Evolutionary conservation across 30 jellyfish, hydroid and myxozoan species (phyloP).

Genomic region (Nemopilema nomurai): DNA sequence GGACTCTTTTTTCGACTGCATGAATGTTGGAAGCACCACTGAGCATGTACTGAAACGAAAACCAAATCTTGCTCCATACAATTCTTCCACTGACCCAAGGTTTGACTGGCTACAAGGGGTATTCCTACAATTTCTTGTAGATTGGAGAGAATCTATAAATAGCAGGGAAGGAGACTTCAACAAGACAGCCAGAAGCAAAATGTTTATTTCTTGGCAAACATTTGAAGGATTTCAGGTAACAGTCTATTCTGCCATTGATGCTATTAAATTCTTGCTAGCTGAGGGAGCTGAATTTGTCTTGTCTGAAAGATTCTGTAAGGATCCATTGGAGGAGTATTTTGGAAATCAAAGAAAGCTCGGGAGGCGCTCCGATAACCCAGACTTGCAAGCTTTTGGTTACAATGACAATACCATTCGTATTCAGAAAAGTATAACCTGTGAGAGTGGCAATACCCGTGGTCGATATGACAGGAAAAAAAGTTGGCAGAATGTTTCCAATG

Average conservation of each 20-base stretch:
- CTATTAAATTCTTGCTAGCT: background rate
- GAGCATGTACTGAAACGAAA: slow-evolving; percentile 37
- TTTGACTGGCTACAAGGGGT: slow-evolving; percentile 42
- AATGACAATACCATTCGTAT: slow-evolving; percentile 35
- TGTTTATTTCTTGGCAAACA: slow-evolving; percentile 73
- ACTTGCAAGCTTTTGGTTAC: slow-evolving; percentile 15
- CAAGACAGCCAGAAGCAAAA: slow-evolving; percentile 20
- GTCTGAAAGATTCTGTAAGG: slow-evolving; percentile 58
- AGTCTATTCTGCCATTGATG: background rate
- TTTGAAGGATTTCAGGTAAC: slow-evolving; percentile 43
- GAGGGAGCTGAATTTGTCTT: slow-evolving; percentile 16
- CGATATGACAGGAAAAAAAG: slow-evolving; percentile 7
- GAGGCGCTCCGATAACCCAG: slow-evolving; percentile 39
- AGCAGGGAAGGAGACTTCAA: slow-evolving; percentile 27
- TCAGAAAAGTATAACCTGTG: slow-evolving; percentile 7
- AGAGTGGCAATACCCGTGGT: slow-evolving; percentile 32
- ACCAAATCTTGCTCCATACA: slow-evolving; percentile 56
- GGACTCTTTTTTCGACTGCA: slow-evolving; percentile 67
- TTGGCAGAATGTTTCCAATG: slow-evolving; percentile 15
- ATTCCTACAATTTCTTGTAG: slow-evolving; percentile 34
- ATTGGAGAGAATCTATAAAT: slow-evolving; percentile 28
- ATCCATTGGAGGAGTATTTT: slow-evolving; percentile 42
- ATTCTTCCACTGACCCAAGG: slow-evolving; percentile 24
- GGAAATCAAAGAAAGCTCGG: slow-evolving; percentile 42
- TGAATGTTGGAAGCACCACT: slow-evolving; percentile 55